Evolutionary conservation across 1,140 invertebrate species (phyloP), one percentile per base, ranked within the genome.

Genomic region (Berghia stephanieae): DNA sequence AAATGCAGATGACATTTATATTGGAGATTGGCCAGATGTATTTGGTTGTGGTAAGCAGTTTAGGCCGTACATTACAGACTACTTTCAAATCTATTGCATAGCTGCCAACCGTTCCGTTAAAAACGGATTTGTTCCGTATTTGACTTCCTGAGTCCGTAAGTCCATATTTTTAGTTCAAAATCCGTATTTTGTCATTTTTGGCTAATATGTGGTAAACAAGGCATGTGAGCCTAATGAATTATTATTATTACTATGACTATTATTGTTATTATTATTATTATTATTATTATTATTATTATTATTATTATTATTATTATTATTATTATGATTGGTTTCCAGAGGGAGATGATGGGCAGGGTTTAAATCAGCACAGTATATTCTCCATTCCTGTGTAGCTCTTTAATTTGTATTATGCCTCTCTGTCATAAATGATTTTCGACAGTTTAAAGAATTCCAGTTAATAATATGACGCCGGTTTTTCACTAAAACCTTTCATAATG

Each of bases 261-360:
- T 55, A 49, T 44, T 1, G 70, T 49, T 38, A 72, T 72, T 31
- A 34, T 38, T 72, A 49, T 44, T n/a, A 55, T 72, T 52, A 34
- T 72, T 38, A 6, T 72, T 72, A 49, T 10, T 36, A 49, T 72
- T n/a, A 2, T 72, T 27, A 72, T 55, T 36, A 49, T 72, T 27
- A n/a, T 72, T 5, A 18, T 36, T 21, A 72, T 72, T n/a, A 55
- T 72, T 10, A 21, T 46, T 55, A 0, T 55, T 24, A 49, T 43
- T 72, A 3, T 72, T 52, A 21, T 36, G 52, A 18, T 36, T 72
- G 8, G 46, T 72, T 21, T 72, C 2, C 3, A 72, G 34, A 46
- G 55, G 31, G 46, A 52, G 31, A 72, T 72, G 21, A 49, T 72
- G 42, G 55, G 70, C 55, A n/a, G 8, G 21, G 13, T 10, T 10